phyloP scores from a whole-genome alignment of 2,888 invertebrate species.

The Lasioglossum vierecki region DNA sequence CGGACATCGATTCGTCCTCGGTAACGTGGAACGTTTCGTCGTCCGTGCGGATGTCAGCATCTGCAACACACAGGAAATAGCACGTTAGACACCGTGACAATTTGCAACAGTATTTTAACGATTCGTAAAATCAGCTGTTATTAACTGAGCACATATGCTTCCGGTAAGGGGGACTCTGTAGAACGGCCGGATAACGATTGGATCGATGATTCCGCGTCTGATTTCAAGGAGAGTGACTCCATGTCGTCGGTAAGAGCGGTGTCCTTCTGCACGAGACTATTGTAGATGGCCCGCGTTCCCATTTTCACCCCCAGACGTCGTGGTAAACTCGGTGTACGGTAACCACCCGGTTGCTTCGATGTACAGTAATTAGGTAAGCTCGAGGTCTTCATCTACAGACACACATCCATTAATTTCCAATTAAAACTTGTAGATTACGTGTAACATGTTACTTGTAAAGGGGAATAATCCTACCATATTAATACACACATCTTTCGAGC shows the following conservation, averaged over 20 bases:
- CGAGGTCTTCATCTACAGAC: conserved; percentile 77
- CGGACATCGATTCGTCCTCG: conserved; percentile 86
- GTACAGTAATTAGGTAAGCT: conserved; percentile 80
- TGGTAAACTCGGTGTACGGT: conserved; percentile 79
- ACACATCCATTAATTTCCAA: background rate
- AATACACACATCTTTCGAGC: background rate
- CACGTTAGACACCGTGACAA: background rate
- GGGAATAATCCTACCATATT: background rate
- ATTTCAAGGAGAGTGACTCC: conserved; percentile 80
- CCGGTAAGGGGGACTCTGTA: conserved; percentile 83
- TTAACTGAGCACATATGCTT: conserved; percentile 86
- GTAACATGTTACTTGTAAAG: background rate
- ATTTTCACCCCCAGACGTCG: conserved; percentile 89
- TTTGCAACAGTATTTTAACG: background rate
- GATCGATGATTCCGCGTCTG: conserved; percentile 81
- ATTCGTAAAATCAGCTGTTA: conserved; percentile 40
- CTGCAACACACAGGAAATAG: conserved; percentile 72
- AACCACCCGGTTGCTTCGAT: conserved; percentile 75
- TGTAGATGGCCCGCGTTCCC: conserved; percentile 89
- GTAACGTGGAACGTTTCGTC: conserved; percentile 84
- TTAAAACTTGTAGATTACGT: too few species aligned
- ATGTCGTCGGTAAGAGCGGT: conserved; percentile 79
- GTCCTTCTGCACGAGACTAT: conserved; percentile 76
- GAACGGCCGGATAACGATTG: conserved; percentile 80
- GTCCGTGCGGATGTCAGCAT: conserved; percentile 85